Conservation (phyloP, 2,888 invertebrate species). For the Drosophila nr. perissopoda region DNA sequence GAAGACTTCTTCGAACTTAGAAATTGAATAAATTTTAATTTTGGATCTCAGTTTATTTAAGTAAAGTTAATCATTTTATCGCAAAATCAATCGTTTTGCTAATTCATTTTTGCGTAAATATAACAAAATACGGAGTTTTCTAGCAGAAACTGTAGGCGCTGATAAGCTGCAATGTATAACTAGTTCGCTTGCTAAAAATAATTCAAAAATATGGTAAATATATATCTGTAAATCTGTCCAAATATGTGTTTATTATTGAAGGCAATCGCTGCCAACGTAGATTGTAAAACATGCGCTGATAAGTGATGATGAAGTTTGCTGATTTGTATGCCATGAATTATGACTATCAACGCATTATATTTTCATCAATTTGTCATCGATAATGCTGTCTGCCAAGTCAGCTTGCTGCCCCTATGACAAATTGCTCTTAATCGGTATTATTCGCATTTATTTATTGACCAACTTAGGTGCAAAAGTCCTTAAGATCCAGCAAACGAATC, state of each 20-base stretch:
- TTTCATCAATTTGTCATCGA: not conserved
- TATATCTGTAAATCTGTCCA: constrained; percentile 29
- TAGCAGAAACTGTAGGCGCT: constrained; percentile 1
- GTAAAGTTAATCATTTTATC: constrained; percentile 1
- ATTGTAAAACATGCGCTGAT: constrained; percentile 36
- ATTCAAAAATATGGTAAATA: constrained; percentile 32
- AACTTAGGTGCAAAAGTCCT: constrained; percentile 14
- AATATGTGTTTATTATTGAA: not conserved
- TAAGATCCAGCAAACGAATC: not conserved
- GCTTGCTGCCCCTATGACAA: constrained; percentile 24
- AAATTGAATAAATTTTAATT: constrained; percentile 1
- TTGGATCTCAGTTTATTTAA: constrained; percentile 6
- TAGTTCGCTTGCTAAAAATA: not conserved
- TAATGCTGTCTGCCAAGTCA: constrained; percentile 10
- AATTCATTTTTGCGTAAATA: not conserved
- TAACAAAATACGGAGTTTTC: not conserved
- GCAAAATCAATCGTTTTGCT: not conserved
- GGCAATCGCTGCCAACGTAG: constrained; percentile 10
- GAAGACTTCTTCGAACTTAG: not conserved
- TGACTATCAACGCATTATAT: not conserved
- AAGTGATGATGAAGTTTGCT: constrained; percentile 13
- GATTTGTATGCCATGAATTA: constrained; percentile 46
- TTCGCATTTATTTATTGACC: constrained; percentile 34
- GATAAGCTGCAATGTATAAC: constrained; percentile 28
- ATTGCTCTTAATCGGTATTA: constrained; percentile 5